Conservation (phyloP, 2,888 invertebrate species). For the Oxycera nigricornis region DNA sequence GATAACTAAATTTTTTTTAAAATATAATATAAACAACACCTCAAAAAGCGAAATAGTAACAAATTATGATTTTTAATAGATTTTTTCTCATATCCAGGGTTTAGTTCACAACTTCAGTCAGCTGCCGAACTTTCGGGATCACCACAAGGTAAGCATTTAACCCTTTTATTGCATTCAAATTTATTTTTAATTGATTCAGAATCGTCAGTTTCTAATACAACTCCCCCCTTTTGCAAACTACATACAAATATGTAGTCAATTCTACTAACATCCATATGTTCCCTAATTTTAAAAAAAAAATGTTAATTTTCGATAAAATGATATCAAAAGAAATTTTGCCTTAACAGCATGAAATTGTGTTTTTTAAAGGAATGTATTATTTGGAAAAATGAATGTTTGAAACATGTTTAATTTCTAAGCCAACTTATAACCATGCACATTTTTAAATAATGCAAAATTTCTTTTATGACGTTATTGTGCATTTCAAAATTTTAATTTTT, state of each 20-base stretch:
- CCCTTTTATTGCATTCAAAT: conserved; percentile 50
- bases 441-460: conserved; percentile 8
- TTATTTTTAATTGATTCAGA: conserved; percentile 62
- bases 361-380: background rate
- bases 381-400: background rate
- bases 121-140: conserved; percentile 80
- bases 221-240: background rate
- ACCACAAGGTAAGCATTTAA: conserved; percentile 78
- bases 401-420: background rate
- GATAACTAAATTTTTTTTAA: no score
- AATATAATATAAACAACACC: no score
- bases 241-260: no score
- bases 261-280: no score
- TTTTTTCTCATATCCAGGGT: conserved; percentile 53
- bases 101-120: conserved; percentile 61
- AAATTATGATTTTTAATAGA: background rate
- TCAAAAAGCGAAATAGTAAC: background rate
- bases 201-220: background rate
- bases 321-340: conserved; percentile 22
- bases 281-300: no score
- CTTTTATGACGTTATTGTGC: no score
- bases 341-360: conserved; percentile 10
- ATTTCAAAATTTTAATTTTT: no score
- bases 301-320: conserved; percentile 11
- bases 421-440: no score